Conservation (phyloP, 2,888 invertebrate genomes). For the Temnothorax rugatulus region DNA sequence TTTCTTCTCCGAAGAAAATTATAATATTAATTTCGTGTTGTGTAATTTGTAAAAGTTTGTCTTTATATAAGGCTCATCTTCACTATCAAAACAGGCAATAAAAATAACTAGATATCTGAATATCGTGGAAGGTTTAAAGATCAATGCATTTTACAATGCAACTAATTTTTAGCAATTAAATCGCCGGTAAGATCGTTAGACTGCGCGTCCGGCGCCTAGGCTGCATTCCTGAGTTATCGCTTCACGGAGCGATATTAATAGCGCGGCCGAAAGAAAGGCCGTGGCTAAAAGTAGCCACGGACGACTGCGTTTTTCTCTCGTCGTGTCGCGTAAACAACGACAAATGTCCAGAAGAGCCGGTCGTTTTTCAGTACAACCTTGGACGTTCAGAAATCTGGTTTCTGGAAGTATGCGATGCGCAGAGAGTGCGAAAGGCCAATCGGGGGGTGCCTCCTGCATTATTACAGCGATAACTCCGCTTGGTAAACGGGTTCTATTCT, state of each 20-base stretch:
- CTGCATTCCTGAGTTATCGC: conserved; percentile 6
- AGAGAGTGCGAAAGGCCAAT: conserved; percentile 50
- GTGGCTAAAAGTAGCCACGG: conserved; percentile 3
- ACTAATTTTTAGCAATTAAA: neutral
- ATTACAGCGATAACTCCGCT: conserved; percentile 27
- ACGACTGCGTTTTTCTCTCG: neutral
- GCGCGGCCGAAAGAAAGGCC: neutral
- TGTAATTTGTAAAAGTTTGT: neutral
- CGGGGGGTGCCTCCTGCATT: conserved; percentile 33
- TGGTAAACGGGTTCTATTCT: conserved; percentile 30
- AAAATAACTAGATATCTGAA: neutral
- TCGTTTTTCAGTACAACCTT: conserved; percentile 49
- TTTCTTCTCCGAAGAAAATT: neutral
- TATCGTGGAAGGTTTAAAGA: neutral
- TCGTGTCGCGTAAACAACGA: conserved; percentile 7
- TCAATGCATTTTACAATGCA: neutral
- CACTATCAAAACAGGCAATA: neutral
- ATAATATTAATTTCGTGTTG: neutral
- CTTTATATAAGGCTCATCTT: neutral
- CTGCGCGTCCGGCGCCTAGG: neutral
- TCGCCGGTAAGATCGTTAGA: neutral
- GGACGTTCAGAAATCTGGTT: conserved; percentile 49
- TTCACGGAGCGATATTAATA: neutral
- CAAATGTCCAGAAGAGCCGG: neutral
- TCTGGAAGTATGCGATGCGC: conserved; percentile 15